Base-by-base conservation (phyloP, 2,797 vertebrate genomes). In the Cygnus olor region DNA sequence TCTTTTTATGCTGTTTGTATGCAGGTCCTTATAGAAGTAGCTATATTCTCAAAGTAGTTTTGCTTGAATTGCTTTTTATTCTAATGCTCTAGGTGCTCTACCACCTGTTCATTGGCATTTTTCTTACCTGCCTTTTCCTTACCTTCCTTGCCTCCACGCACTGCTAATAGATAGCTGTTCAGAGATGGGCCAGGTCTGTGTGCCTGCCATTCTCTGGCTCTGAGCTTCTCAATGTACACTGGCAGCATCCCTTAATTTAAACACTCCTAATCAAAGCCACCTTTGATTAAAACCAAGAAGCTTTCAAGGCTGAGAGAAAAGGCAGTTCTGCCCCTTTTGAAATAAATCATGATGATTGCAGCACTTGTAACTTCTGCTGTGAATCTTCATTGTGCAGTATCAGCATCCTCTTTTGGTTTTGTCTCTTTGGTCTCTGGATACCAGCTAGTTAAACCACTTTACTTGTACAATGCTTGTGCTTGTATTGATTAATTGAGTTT, bases 121-220 rank as follows among this genome's bases (percentile, higher is more conserved):
- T 60, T 47, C 56, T 54, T 30, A 24, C n/a, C 28, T 60, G 38
- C 42, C 42, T 44, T 44, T 49, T 49, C 22, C 22, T 49, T 49
- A 8, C 47, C 19, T 61, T 11, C 45, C 19, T 11, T 89, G 45
- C 58, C 20, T 40, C 38, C 42, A 38, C 21, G 3, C 14, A 3
- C 57, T 54, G 58, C 49, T 40, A 5, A 42, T 7, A 17, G 28
- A 22, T 34, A 51, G 27, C 61, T 78, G 14, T 54, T 74, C 4
- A 42, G 64, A 65, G n/a, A 2, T 1, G 17, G 36, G 18, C 45
- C 6, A 1, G 8, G 2, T 65, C 53, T 14, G n/a, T 18, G 2
- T 20, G 24, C 8, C 49, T 69, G 45, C 32, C 14, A 2, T 47
- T 71, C n/a, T 28, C 44, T 18, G 58, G 17, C 74, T 60, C 40